A percentile compares a stretch with the other conserved stretches of the same genome.
phyloP scores from a whole-genome alignment of 2,113 vertebrate species.

The Taurulus bubalis region DNA sequence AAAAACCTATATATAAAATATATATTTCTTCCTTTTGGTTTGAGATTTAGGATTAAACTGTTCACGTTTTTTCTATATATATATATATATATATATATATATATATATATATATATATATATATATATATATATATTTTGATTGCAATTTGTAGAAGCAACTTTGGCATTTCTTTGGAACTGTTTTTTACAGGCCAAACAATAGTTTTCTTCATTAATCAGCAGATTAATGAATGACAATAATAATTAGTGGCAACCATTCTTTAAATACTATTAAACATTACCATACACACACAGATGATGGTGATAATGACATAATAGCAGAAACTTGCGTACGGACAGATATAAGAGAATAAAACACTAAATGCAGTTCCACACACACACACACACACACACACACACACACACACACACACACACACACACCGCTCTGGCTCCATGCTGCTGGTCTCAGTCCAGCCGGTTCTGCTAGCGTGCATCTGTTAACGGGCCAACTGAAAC shows the following conservation, averaged over 20 bases:
- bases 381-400: background rate
- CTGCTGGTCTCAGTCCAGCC: conserved; percentile 28
- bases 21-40: background rate
- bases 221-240: background rate
- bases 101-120: no score
- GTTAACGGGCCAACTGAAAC: conserved; percentile 27
- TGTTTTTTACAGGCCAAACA: background rate
- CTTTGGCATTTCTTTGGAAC: background rate
- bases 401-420: conserved; percentile 13
- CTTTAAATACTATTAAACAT: background rate
- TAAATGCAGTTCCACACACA: background rate
- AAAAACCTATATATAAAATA: background rate
- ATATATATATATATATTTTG: no score
- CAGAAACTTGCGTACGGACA: background rate
- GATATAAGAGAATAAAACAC: background rate
- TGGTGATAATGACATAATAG: background rate
- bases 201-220: background rate
- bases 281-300: background rate
- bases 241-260: background rate
- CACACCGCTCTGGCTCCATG: conserved; percentile 1
- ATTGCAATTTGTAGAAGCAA: background rate
- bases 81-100: no score
- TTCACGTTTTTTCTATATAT: background rate
- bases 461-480: conserved; percentile 5
- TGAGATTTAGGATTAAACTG: background rate